Base-by-base conservation (phyloP, 2,113 vertebrate genomes). In the Archilochus colubris region DNA sequence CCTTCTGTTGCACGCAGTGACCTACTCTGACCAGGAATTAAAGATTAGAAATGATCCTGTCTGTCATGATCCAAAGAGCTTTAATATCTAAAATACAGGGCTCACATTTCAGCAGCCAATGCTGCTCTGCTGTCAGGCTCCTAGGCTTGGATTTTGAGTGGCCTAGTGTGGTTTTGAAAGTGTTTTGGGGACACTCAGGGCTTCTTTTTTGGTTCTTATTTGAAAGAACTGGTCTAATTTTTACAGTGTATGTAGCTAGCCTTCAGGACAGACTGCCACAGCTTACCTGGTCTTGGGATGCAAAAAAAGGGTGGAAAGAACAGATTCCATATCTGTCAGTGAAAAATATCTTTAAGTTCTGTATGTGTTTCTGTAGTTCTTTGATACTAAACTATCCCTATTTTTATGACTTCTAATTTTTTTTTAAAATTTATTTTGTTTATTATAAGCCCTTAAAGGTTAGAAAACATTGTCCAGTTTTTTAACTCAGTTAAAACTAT, bases 371-470 rank as follows among this genome's bases (percentile, higher is more conserved):
- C 55, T 81, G 4, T 75, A 33, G 22, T 66, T 77, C 25, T 80
- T 83, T 78, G 36, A 25, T 8, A 23, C 17, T 63, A 7, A 74
- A 46, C 6, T 28, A 12, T 28, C 27, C 9, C 7, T 40, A 1
- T 7, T 51, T 25, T 68, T 31, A 43, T 6, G n/a, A 40, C 31
- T 38, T 38, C 33, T 38, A 38, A 38, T 13, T 54, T 48, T n/a
- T 21, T 24, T 48, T n/a, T 21, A 24, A 40, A 36, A 38, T 38
- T 51, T 9, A 50, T 72, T 59, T 50, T 72, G 25, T 53, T 73
- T 74, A 2, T 58, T 23, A 5, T 23, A 70, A 21, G 9, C 27
- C 0, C 0, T 5, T 70, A 48, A 82, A 63, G 50, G 7, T 46
- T 43, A 46, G n/a, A 63, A 66, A 63, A 66, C 57, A 2, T 27